A percentile compares a stretch with the other conserved stretches of the same genome.
These are phyloP conservation scores for Pogonocherus hispidulus DNA, from an alignment of 2,888 invertebrate species.

Conservation along the genomic window DNA sequence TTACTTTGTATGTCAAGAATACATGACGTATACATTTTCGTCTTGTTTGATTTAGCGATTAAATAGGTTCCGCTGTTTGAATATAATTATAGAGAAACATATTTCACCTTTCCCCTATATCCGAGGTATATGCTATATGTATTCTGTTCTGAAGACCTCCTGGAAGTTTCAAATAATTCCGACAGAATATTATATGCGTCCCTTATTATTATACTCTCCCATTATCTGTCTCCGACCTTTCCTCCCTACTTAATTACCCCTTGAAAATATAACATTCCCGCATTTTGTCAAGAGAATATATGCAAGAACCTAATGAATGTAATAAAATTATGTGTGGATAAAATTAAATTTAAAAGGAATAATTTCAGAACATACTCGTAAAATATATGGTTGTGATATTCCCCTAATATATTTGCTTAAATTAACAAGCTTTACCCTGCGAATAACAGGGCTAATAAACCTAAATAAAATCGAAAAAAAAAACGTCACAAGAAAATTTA, in stretches of 20 bases:
- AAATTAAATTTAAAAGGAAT: neutral
- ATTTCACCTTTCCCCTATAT: neutral
- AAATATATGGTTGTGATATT: too few species aligned
- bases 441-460: too few species aligned
- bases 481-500: too few species aligned
- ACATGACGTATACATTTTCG: neutral
- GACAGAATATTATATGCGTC: neutral
- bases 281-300: neutral
- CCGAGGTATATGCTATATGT: neutral
- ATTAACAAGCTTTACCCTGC: too few species aligned
- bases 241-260: neutral
- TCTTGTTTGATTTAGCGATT: neutral
- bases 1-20: too few species aligned
- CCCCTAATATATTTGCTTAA: too few species aligned
- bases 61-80: neutral
- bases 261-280: neutral
- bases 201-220: slow-evolving; percentile 3
- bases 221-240: neutral
- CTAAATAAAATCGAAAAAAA: too few species aligned
- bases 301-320: neutral
- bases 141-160: neutral
- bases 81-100: slow-evolving; percentile 2
- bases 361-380: too few species aligned
- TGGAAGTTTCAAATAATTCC: neutral
- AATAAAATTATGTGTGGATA: neutral